Base-by-base conservation (phyloP, 2,797 vertebrate genomes). In the Platalea minor region DNA sequence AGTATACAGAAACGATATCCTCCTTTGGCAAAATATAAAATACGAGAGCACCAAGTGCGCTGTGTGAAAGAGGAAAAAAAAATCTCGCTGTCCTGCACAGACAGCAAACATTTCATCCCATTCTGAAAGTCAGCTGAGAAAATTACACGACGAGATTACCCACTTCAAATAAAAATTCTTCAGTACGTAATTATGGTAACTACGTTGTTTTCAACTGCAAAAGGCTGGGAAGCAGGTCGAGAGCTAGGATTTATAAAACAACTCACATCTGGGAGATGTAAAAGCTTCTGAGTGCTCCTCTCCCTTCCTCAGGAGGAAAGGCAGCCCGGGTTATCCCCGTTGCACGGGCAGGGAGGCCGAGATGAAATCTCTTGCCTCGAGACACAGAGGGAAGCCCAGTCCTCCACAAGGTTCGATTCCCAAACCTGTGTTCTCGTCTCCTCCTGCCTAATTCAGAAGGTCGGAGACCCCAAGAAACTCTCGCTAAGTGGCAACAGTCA, bases 61-160 rank as follows among this genome's bases (percentile, higher is more conserved):
- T 10, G 23, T 5, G 45, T 28, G 6, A 8, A 48, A 69, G n/a
- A 46, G 24, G 10, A 17, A 31, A 8, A n/a, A 15, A 2, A 54
- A 31, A 5, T 3, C 43, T 43, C 0, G 0, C 15, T 31, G 0
- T 21, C 17, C 72, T 57, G 63, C 43, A 24, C 18, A 11, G 43
- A 37, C 20, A 50, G 78, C 63, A 35, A 77, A 41, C 4, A 7
- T 24, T 45, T 45, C 11, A 9, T 21, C 73, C 63, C 43, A 5
- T 35, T 17, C 65, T n/a, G 31, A 41, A 74, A 85, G 39, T 21
- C 53, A 54, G 56, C 0, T 13, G 18, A 61, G 72, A 73, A 94
- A 72, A 88, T 51, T 2, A 29, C 64, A 19, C 56, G 4, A 2
- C 1, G 7, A 70, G 60, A 78, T 78, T 39, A 86, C 29, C 45